Evolutionary conservation across 1,140 invertebrate genomes (phyloP), one percentile per base, ranked within the genome.

Genomic region (Asobara japonica): DNA sequence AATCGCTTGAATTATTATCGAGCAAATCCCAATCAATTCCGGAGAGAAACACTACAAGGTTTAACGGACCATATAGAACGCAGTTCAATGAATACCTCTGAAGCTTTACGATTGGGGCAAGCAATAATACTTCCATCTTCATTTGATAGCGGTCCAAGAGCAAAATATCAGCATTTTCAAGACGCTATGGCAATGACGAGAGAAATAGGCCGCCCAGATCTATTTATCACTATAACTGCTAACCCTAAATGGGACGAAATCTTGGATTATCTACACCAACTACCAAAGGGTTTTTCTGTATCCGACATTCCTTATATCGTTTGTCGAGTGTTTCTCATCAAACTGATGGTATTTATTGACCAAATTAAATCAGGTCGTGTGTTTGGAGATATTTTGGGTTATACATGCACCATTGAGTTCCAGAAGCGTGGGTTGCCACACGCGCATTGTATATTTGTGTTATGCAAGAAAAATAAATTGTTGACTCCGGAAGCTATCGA

Each of bases 171-270:
- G 16, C 16, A 38, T 33, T 29, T 16, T 65, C 29, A 33, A 33
- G 62, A 65, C 33, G 62, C 62, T 8, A 31, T 65, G 27, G 27
- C 62, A 10, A 65, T 65, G 6, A 6, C 13, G 1, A 4, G 29
- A 31, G 18, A 33, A 31, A 7, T 33, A 27, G 60, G 60, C 16
- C 13, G 22, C 25, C 27, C 60, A 7, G 30, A 73, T 45, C n/a
- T 45, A 45, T 56, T 56, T 11, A 56, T 56, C 18, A 56, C 48
- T 5, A 22, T 45, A 3, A 48, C 56, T 41, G 60, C 41, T 68
- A 72, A 67, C 61, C 51, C 71, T 2, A 67, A 72, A 11, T 72
- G 71, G 65, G 8, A 22, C 18, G 65, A 45, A 67, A 67, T 67
- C 10, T 2, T 41, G 31, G 30, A 62, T 7, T 67, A 72, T 73